A percentile compares a stretch with the other conserved stretches of the same genome.
phyloP scores from a whole-genome alignment of 1,140 invertebrate species.

The Paraescarpia echinospica region DNA sequence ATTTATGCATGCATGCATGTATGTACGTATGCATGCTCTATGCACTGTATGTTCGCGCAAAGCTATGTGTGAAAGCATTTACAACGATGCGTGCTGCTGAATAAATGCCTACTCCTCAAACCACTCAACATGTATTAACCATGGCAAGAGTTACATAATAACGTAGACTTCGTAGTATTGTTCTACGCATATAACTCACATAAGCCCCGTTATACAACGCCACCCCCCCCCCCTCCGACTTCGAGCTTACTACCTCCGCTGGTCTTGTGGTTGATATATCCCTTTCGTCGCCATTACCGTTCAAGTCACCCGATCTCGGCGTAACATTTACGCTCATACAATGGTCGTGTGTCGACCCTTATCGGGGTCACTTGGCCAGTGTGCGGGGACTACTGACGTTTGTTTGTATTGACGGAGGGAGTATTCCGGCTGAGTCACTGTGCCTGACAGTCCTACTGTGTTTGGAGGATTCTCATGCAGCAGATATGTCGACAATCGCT shows the following conservation, averaged over 20 bases:
- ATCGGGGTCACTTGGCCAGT: neutral
- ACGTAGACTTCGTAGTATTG: neutral
- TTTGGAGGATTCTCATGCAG: neutral
- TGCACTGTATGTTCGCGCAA: no score
- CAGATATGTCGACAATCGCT: neutral
- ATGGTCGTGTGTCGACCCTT: neutral
- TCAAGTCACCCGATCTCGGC: neutral
- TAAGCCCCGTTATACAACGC: neutral
- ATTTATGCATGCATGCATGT: no score
- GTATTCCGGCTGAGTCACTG: neutral
- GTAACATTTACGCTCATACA: neutral
- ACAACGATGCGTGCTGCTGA: no score
- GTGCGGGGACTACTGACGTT: neutral
- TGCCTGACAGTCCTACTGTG: neutral
- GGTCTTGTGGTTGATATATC: neutral
- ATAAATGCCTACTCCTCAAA: no score
- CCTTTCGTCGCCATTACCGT: neutral
- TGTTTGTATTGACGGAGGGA: no score
- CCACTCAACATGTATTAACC: no score
- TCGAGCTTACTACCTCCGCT: neutral
- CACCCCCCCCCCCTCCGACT: neutral
- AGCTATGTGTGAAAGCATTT: no score
- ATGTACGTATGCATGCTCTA: no score
- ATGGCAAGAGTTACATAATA: no score
- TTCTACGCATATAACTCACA: neutral